Evolutionary conservation across 2,797 vertebrate species (phyloP), one percentile per base, ranked within the genome.

Genomic region (Paratrypauchen microcephalus): DNA sequence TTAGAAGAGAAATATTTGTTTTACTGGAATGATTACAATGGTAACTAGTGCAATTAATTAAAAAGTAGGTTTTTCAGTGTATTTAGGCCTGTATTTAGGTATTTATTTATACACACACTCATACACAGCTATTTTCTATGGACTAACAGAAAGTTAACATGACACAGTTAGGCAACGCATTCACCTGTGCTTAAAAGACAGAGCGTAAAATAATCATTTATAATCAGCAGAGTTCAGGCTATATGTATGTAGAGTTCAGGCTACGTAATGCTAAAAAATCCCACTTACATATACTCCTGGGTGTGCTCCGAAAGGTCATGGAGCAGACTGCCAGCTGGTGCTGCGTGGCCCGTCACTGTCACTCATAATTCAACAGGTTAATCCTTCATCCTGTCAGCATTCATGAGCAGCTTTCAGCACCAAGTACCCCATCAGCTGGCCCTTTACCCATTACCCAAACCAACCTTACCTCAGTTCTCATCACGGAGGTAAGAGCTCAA

Each of bases 401-500:
- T 23, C 65, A 79, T 83, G 72, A 80, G 64, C 80, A 26, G 65
- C 75, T 76, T 90, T 89, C 88, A 88, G 70, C 85, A 81, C 83
- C 73, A 86, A 79, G 83, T 61, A 72, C 77, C 75, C 78, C 75
- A 71, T 86, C 86, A 83, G 76, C 67, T 77, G 32, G 82, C 79
- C 72, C 79, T 83, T 87, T 85, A 88, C 86, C 83, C 69, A 64
- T 60, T 60, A 80, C 62, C 52, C 50, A 70, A 73, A 65, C 76
- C 85, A 77, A 65, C 70, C 76, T 81, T 79, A 86, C 82, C 80
- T 88, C 79, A 85, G 77, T 83, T 88, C 82, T 86, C 85, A 83
- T 87, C 84, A 80, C 73, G 77, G 78, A 74, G 77, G 79, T 83
- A 89, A 87, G 84, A 80, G 80, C 83, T 79, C 75, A 84, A 86